Evolutionary conservation across 2,113 vertebrate species (phyloP), one percentile per base, ranked within the genome.

Genomic region (Oryzias woworae): DNA sequence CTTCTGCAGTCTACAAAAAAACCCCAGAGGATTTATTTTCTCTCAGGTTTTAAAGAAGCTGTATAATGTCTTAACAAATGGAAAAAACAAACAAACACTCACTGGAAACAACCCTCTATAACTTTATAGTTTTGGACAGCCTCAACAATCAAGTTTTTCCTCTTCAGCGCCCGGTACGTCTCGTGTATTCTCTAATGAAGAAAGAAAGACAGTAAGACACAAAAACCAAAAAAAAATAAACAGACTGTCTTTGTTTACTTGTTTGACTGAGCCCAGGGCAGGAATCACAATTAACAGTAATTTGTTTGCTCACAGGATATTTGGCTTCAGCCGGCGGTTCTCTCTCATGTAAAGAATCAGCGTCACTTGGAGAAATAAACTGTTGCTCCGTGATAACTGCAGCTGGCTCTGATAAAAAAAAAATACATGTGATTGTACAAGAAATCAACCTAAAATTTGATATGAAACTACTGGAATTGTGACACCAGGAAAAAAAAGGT

Each of bases 71-170:
- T 23, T 45, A 8, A 66, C 20, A 49, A 65, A 63, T 52, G 1
- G 0, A 12, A 44, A 4, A 7, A 1, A 0, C n/a, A 2, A 31
- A 36, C 15, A 55, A 7, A 85, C 36, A 36, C 95, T 95, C 80
- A 99, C 97, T 89, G 93, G 90, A 93, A 96, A 23, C 96, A 80
- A 54, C 94, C 97, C 67, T 98, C 96, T 0, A 98, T 93, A 8
- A 98, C 77, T 78, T 93, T 94, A 14, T 93, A 86, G 87, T 86
- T 95, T 46, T 86, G 85, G 48, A 99, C 93, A 0, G 95, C 90
- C 71, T 98, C 97, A 1, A 98, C 91, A 15, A 99, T 99, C 70
- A 98, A 85, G 53, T 98, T 99, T 58, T 95, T 94, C 65, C 97
- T 95, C 52, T 93, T 96, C 51, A 99, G 82, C 46, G 97, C 87